These are phyloP conservation scores for Gerris buenoi DNA, from an alignment of 1,140 invertebrate genomes.

Conservation along the genomic window DNA sequence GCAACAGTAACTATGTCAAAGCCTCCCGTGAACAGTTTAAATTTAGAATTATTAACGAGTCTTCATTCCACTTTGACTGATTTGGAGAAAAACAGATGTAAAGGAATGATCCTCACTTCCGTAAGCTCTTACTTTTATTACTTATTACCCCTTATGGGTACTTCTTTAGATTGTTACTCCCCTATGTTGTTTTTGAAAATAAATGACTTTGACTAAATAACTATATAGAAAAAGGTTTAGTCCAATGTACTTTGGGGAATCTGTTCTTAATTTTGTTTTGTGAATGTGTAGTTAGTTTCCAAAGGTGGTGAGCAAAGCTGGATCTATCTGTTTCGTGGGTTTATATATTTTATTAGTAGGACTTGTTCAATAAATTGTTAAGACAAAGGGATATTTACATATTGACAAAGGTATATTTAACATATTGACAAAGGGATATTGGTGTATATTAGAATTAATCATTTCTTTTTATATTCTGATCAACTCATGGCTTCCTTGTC, in stretches of 20 bases:
- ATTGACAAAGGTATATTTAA: too few species aligned
- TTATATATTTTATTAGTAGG: neutral
- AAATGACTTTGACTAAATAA: too few species aligned
- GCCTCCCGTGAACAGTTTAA: slow-evolving; percentile 2
- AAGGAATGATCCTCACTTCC: neutral
- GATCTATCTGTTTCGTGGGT: neutral
- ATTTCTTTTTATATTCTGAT: too few species aligned
- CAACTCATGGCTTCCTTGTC: too few species aligned
- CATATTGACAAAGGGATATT: too few species aligned
- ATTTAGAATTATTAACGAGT: neutral
- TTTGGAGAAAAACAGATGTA: neutral
- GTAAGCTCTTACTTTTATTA: neutral
- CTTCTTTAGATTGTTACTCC: too few species aligned
- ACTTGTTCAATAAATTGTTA: neutral
- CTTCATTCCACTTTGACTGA: neutral
- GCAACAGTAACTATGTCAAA: slow-evolving; percentile 1
- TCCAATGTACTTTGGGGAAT: neutral
- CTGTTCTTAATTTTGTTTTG: too few species aligned
- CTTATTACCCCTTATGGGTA: neutral
- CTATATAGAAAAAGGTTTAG: neutral
- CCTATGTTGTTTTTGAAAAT: too few species aligned
- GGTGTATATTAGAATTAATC: too few species aligned
- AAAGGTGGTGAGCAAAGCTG: neutral
- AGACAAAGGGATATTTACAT: too few species aligned
- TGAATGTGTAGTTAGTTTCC: neutral